A percentile compares a stretch with the other conserved stretches of the same genome.
phyloP scores from a whole-genome alignment of 2,113 vertebrate species.

The Chlamydotis undulata region DNA sequence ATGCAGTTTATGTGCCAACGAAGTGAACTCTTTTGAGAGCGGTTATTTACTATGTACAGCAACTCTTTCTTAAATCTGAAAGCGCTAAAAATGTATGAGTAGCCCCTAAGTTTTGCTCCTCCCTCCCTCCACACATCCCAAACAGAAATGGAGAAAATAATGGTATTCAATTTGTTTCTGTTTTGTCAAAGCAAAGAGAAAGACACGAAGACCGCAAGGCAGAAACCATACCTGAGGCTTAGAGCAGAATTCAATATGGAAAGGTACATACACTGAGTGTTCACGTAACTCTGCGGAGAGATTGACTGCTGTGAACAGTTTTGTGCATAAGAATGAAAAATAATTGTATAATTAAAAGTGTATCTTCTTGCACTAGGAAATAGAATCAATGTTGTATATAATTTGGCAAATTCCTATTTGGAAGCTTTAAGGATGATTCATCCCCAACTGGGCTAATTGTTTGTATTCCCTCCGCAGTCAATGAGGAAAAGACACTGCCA shows the following conservation, averaged over 20 bases:
- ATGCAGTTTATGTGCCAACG: background rate
- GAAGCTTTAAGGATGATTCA: constrained; percentile 25
- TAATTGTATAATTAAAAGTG: background rate
- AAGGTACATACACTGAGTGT: background rate
- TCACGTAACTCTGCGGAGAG: background rate
- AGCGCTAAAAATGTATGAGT: background rate
- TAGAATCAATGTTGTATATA: background rate
- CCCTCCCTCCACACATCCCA: background rate
- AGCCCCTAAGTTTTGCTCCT: background rate
- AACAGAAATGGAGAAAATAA: background rate
- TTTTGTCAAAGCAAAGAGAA: background rate
- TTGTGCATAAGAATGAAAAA: constrained; percentile 4
- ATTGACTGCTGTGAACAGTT: background rate
- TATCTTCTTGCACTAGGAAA: background rate
- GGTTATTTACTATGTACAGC: background rate
- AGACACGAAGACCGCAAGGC: background rate
- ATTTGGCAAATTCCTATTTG: constrained; percentile 31
- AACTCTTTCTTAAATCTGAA: background rate
- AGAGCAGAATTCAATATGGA: background rate
- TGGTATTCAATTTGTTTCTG: background rate
- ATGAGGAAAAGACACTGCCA: background rate
- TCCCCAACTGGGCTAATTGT: background rate
- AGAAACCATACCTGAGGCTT: background rate
- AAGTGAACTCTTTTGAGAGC: background rate
- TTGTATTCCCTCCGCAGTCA: background rate